phyloP scores from a whole-genome alignment of 2,797 vertebrate genomes.

The Melanotaenia maccullochi region DNA sequence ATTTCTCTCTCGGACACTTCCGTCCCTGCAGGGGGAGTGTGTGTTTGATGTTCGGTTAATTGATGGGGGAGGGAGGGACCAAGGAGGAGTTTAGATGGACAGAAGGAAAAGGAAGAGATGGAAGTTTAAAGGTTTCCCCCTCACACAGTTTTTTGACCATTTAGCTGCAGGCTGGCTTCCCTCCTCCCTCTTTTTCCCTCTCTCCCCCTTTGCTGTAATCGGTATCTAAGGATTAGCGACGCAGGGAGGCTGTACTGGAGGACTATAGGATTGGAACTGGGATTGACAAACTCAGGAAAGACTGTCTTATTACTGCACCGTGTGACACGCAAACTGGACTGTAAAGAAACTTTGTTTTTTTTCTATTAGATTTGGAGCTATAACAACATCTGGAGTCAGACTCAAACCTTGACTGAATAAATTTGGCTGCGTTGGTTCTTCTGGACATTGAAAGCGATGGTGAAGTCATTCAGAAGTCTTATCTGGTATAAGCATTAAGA shows the following conservation, averaged over 20 bases:
- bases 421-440: background rate
- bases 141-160: constrained; percentile 47
- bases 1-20: background rate
- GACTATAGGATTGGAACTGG: constrained; percentile 56
- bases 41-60: constrained; percentile 32
- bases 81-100: constrained; percentile 64
- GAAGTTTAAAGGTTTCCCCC: constrained; percentile 55
- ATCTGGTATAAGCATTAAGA: constrained; percentile 49
- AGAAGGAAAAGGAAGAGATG: constrained; percentile 15
- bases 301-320: constrained; percentile 36
- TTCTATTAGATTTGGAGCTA: constrained; percentile 12
- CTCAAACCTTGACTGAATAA: background rate
- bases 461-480: constrained; percentile 15
- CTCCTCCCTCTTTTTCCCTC: constrained; percentile 30
- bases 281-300: constrained; percentile 30
- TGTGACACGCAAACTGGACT: constrained; percentile 8
- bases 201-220: constrained; percentile 39
- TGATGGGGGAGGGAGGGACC: constrained; percentile 18
- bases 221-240: constrained; percentile 54
- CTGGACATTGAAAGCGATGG: constrained; percentile 9
- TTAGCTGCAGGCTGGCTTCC: constrained; percentile 51
- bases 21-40: constrained; percentile 62
- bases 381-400: background rate
- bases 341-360: background rate
- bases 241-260: constrained; percentile 39